A percentile compares a stretch with the other conserved stretches of the same genome.
Evolutionary conservation across 2,888 invertebrate species (phyloP).

Genomic region (Rhaphigaster nebulosa): DNA sequence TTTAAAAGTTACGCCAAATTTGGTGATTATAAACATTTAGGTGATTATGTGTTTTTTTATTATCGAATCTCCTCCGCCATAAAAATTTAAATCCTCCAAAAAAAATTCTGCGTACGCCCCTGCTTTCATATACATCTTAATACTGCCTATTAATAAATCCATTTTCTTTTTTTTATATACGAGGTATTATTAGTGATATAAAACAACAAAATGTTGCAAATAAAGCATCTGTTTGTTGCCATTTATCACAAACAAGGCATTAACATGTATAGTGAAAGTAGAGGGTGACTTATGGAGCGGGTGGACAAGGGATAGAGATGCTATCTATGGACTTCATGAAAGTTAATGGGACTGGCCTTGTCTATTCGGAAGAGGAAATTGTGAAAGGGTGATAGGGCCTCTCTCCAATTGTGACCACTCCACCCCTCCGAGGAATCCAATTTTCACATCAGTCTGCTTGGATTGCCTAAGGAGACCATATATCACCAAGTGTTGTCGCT

Average conservation of each 20-base stretch:
- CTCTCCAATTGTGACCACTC: slow-evolving; percentile 25
- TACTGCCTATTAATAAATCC: too few species aligned
- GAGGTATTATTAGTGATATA: background rate
- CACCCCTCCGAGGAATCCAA: slow-evolving; percentile 14
- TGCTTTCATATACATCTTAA: too few species aligned
- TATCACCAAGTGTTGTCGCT: background rate
- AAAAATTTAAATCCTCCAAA: too few species aligned
- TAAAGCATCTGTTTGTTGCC: background rate
- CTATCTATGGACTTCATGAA: slow-evolving; percentile 63
- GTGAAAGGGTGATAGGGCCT: slow-evolving; percentile 59
- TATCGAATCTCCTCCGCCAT: too few species aligned
- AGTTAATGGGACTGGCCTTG: slow-evolving; percentile 61
- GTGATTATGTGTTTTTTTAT: too few species aligned
- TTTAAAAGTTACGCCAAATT: too few species aligned
- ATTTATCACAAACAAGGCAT: slow-evolving; percentile 53
- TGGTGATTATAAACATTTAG: too few species aligned
- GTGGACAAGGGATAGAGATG: slow-evolving; percentile 21
- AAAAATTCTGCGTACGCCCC: too few species aligned
- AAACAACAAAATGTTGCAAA: background rate
- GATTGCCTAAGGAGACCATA: slow-evolving; percentile 27
- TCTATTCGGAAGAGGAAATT: slow-evolving; percentile 60
- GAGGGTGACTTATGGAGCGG: slow-evolving; percentile 64
- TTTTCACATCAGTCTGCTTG: slow-evolving; percentile 54
- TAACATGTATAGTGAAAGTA: slow-evolving; percentile 59
- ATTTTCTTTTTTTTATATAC: too few species aligned